Evolutionary conservation across 2,797 vertebrate species (phyloP), one percentile per base, ranked within the genome.

Genomic region (Gambusia yucatana): DNA sequence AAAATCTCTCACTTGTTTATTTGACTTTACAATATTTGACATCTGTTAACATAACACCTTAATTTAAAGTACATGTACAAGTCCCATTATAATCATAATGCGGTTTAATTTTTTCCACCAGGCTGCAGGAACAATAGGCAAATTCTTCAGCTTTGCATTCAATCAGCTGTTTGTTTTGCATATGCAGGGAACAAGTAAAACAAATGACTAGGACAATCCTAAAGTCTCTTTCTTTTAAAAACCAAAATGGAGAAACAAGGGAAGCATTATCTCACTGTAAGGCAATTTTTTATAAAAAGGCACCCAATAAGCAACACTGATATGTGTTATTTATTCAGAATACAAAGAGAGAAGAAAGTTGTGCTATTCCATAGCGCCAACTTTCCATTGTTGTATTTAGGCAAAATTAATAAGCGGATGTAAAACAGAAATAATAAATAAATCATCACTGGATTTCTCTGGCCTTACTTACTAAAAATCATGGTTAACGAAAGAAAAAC

Each of bases 91-190:
- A 8, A 36, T 63, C 33, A 63, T 33, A 39, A 65, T 39, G 17
- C 0, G 1, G 9, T 22, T 14, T 17, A 9, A 5, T 20, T 36
- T 36, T 48, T n/a, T 7, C 47, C 47, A n/a, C 36, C 50, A 44
- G 41, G 73, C 84, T 73, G 76, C 33, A 44, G 70, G 71, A 79
- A 86, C 67, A 55, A 67, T 11, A 82, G 72, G 77, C 75, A 82
- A 87, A 82, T 39, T 79, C 22, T 16, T 25, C 22, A 75, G 57
- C 75, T 87, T 83, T 77, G 17, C 80, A 83, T 78, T 57, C 39
- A 81, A 74, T 33, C 17, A 36, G 39, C 63, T 72, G 87, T 90
- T 88, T 90, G 82, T 72, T 79, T 84, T 75, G 41, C n/a, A 65
- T 39, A 73, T 46, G 5, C 25, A 69, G 46, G 30, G 7, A 76